These are phyloP conservation scores for Ophioninae sp. DNA, from an alignment of 2,888 invertebrate genomes.

Conservation along the genomic window DNA sequence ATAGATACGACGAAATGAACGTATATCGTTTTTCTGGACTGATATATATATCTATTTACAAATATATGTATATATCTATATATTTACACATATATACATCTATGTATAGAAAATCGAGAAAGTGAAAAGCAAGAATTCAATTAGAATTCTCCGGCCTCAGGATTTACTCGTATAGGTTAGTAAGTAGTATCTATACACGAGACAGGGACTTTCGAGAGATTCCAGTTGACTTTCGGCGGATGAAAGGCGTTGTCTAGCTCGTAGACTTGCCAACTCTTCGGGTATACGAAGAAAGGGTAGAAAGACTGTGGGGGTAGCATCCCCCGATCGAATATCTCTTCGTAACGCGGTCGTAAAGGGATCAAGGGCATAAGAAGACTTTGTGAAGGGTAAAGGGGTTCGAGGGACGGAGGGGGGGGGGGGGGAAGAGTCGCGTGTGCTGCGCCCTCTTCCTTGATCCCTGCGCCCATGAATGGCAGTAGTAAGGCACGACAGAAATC, in stretches of 20 bases:
- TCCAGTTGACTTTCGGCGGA: constrained; percentile 58
- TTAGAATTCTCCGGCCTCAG: constrained; percentile 38
- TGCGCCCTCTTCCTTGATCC: constrained; percentile 54
- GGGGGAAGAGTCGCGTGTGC: constrained; percentile 52
- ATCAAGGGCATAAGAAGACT: constrained; percentile 66
- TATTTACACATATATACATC: neutral
- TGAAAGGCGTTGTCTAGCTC: constrained; percentile 61
- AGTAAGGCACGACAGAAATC: constrained; percentile 34
- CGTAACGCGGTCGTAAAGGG: constrained; percentile 77
- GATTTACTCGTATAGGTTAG: constrained; percentile 57
- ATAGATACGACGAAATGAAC: neutral
- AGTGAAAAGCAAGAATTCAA: constrained; percentile 70
- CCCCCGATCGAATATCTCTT: constrained; percentile 63
- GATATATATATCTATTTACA: too few species aligned
- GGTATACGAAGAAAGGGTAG: constrained; percentile 52
- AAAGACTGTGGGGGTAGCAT: constrained; percentile 28
- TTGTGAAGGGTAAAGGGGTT: constrained; percentile 57
- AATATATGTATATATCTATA: too few species aligned
- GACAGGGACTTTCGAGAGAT: constrained; percentile 51
- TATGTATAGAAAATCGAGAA: neutral
- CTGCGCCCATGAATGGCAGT: constrained; percentile 55
- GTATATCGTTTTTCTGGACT: neutral
- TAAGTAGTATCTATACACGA: constrained; percentile 33
- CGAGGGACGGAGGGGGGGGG: constrained; percentile 38
- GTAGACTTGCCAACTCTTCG: constrained; percentile 65